Conservation (phyloP, 1,140 invertebrate species). For the Euwallacea fornicatus region DNA sequence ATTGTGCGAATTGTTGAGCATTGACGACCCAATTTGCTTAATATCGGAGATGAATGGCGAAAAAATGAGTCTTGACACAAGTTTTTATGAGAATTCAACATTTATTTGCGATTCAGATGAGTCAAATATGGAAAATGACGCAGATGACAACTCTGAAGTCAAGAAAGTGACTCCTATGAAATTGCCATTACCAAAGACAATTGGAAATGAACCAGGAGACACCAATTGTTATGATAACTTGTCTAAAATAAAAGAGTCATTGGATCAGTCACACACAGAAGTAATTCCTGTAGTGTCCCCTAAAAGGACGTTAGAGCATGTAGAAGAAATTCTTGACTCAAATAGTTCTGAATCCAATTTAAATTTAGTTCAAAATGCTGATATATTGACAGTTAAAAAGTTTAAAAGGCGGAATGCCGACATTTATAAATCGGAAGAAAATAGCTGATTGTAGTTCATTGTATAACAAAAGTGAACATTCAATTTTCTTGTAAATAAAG, state of each 20-base stretch:
- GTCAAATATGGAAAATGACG: constrained; percentile 12
- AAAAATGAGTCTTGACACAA: constrained; percentile 31
- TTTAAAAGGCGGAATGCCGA: constrained; percentile 45
- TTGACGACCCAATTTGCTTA: constrained; percentile 73
- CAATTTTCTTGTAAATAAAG: too few relatives aligned
- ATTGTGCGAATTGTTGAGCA: constrained; percentile 78
- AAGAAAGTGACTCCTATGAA: constrained; percentile 23
- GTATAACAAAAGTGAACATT: too few relatives aligned
- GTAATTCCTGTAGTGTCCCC: not conserved
- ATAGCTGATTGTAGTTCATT: constrained; percentile 12
- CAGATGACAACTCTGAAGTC: constrained; percentile 14
- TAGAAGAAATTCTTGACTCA: not conserved
- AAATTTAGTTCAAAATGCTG: not conserved
- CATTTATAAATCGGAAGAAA: constrained; percentile 31
- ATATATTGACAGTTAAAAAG: constrained; percentile 35
- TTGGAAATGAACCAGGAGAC: not conserved
- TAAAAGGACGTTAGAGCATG: constrained; percentile 18
- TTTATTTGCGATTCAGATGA: constrained; percentile 36
- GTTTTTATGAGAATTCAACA: constrained; percentile 32
- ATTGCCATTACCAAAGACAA: constrained; percentile 2
- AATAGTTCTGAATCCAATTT: not conserved
- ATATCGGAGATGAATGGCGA: constrained; percentile 49
- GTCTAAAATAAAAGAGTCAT: not conserved
- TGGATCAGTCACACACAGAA: too few relatives aligned
- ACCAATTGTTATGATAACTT: not conserved